Percentiles rank a stretch among this genome's conserved stretches.
phyloP scores from a whole-genome alignment of 2,888 invertebrate genomes.

The Drosophila melanosoma region DNA sequence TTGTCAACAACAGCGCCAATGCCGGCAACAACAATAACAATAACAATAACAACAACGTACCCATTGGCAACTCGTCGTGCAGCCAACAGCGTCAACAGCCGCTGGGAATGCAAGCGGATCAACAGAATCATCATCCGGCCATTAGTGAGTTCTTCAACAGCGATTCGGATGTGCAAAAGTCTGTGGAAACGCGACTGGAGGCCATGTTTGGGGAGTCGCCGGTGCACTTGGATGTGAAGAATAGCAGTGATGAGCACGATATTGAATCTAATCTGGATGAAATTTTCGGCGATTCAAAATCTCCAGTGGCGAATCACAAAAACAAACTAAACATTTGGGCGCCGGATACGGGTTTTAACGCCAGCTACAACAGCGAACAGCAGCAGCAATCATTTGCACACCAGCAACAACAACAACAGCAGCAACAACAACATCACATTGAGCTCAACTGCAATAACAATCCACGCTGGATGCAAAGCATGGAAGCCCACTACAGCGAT shows the following conservation, averaged over 20 bases:
- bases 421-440: conserved; percentile 79
- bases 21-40: conserved; percentile 29
- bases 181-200: conserved; percentile 84
- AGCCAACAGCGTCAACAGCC: conserved; percentile 80
- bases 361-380: conserved; percentile 38
- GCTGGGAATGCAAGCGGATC: conserved; percentile 60
- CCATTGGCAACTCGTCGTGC: conserved; percentile 62
- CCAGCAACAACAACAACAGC: conserved; percentile 39
- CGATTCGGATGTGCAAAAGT: conserved; percentile 83
- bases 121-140: conserved; percentile 75
- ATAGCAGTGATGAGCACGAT: conserved; percentile 75
- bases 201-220: conserved; percentile 85
- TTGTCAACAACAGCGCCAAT: conserved; percentile 57
- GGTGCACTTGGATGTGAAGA: conserved; percentile 80
- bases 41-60: conserved; percentile 17
- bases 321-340: conserved; percentile 77
- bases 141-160: conserved; percentile 83
- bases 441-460: conserved; percentile 81
- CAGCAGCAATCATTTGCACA: conserved; percentile 50
- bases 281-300: conserved; percentile 83
- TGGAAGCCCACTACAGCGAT: conserved; percentile 83
- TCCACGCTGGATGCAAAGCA: conserved; percentile 84
- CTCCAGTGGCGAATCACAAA: conserved; percentile 58
- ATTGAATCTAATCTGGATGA: conserved; percentile 84
- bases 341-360: conserved; percentile 55